phyloP scores from a whole-genome alignment of 2,797 vertebrate genomes.

The Nothura maculosa region DNA sequence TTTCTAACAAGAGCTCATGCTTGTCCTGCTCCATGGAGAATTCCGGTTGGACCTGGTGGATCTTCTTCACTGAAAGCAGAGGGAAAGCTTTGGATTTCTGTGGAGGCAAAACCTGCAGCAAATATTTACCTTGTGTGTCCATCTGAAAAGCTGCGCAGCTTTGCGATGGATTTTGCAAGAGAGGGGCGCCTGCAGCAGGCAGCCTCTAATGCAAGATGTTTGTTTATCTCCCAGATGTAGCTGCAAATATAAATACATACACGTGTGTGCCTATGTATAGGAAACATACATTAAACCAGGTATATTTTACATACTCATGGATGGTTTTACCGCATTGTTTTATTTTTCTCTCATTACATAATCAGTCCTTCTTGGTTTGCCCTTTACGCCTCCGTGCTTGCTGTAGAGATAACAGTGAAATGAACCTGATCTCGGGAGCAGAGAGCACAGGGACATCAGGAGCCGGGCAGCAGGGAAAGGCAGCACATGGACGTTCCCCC shows the following conservation, averaged over 20 bases:
- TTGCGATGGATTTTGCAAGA: background rate
- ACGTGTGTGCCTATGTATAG: no score
- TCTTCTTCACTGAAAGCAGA: background rate
- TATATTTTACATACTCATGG: background rate
- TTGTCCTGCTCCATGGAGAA: background rate
- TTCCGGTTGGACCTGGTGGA: background rate
- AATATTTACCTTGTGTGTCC: background rate
- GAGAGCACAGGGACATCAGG: background rate
- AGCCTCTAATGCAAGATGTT: background rate
- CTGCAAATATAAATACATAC: no score
- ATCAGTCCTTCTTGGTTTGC: background rate
- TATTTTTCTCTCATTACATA: background rate
- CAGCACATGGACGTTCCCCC: rapidly evolving
- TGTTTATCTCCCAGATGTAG: background rate
- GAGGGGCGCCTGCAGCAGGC: background rate
- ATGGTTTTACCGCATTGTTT: background rate
- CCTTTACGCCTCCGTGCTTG: background rate
- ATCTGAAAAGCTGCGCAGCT: background rate
- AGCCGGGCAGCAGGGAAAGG: background rate
- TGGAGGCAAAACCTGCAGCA: background rate
- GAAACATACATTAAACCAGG: background rate
- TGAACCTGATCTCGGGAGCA: background rate
- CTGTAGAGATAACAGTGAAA: background rate
- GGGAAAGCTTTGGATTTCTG: background rate
- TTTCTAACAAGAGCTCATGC: background rate